Conservation (phyloP, 2,113 vertebrate genomes). For the Pseudonaja textilis region DNA sequence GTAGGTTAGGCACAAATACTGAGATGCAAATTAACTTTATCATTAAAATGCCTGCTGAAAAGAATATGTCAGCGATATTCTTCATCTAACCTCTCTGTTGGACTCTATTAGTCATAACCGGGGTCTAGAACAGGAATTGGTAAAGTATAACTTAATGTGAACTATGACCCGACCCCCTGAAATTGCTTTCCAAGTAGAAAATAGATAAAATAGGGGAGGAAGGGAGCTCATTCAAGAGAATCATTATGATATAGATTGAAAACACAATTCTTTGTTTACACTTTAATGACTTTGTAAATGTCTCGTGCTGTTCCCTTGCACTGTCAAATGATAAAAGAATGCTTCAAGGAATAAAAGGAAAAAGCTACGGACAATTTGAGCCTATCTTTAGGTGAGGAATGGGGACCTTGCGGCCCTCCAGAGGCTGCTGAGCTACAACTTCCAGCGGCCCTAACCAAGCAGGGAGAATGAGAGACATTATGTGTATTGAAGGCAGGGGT, state of each 20-base stretch:
- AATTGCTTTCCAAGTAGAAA: background rate
- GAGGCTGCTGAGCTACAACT: too few species aligned
- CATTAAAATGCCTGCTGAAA: constrained; percentile 19
- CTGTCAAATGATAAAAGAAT: background rate
- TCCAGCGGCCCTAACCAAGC: too few species aligned
- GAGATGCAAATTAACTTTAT: constrained; percentile 5
- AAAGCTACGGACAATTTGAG: background rate
- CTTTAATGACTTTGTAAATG: background rate
- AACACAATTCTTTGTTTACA: background rate
- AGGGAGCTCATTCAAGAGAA: background rate
- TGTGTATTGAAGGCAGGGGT: too few species aligned
- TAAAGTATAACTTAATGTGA: background rate
- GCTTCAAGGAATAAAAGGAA: background rate
- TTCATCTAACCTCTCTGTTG: background rate
- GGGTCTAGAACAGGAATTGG: background rate
- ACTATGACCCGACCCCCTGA: background rate
- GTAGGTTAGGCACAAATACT: constrained; percentile 21
- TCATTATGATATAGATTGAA: background rate
- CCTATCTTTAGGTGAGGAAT: background rate
- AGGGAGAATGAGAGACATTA: too few species aligned
- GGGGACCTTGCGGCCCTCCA: too few species aligned
- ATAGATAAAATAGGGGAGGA: background rate
- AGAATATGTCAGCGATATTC: constrained; percentile 2
- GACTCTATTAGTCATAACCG: background rate
- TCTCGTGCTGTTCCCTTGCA: background rate